A percentile compares a stretch with the other conserved stretches of the same genome.
Conservation (phyloP, 2,113 vertebrate species). For the Holacanthus passer region DNA sequence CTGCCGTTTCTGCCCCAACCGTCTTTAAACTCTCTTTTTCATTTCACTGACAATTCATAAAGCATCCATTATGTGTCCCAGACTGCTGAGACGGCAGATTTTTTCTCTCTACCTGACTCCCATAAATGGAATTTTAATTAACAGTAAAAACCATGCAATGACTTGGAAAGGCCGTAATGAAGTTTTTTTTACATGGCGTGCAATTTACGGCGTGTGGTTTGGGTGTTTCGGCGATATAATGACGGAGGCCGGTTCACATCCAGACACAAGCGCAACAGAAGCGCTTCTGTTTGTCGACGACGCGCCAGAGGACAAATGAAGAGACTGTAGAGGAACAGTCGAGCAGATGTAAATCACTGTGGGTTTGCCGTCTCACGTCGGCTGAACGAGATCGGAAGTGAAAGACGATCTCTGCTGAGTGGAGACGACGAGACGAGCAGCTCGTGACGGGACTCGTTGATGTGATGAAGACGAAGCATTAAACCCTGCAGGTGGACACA, state of each 20-base stretch:
- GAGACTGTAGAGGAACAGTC: constrained; percentile 9
- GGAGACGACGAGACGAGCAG: background rate
- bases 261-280: constrained; percentile 21
- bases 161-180: constrained; percentile 72
- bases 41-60: constrained; percentile 54
- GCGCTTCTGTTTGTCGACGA: constrained; percentile 32
- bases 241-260: background rate
- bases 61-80: constrained; percentile 65
- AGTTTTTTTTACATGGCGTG: constrained; percentile 67
- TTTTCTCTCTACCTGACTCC: constrained; percentile 28
- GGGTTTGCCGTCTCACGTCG: background rate
- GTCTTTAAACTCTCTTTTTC: constrained; percentile 42
- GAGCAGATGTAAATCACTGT: constrained; percentile 19
- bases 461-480: background rate
- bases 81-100: constrained; percentile 59
- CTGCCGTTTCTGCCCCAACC: constrained; percentile 42
- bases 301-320: constrained; percentile 9
- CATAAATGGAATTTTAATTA: constrained; percentile 76
- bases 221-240: constrained; percentile 62
- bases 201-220: constrained; percentile 67
- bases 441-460: background rate
- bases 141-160: constrained; percentile 72
- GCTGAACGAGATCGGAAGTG: background rate
- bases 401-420: constrained; percentile 2
- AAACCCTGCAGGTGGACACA: constrained; percentile 1